Evolutionary conservation across 2,797 vertebrate genomes (phyloP), one percentile per base, ranked within the genome.

Genomic region (Fringilla coelebs): DNA sequence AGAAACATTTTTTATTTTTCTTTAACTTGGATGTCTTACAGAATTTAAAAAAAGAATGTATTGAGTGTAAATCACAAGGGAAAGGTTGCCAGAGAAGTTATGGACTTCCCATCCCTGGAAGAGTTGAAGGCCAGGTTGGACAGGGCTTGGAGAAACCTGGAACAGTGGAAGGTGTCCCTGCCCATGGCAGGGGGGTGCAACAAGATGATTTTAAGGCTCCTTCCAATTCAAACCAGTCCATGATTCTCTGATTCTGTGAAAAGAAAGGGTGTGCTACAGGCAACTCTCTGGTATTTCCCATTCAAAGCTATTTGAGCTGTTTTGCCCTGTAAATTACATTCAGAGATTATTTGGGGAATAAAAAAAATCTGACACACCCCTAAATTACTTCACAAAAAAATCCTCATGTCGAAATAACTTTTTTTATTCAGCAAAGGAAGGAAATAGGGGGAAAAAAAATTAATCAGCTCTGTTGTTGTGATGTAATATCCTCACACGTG

Each of bases 151-250:
- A 62, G 13, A 11, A 65, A 40, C 10, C 40, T 52, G n/a, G 4
- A 0, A 0, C 7, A 20, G 38, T 58, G 21, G 7, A 58, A 52
- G 10, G 1, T 40, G 38, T 31, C 38, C 12, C n/a, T 65, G 6
- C 14, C 17, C 8, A 3, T 51, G 32, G 25, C 10, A 65, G 6
- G 8, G 4, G 6, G 1, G 10, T 54, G 45, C 18, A 71, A 36
- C 3, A 2, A 5, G 17, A 32, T 17, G 7, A 17, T 52, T 72
- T 77, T 31, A 34, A 41, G 7, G 9, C 7, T 9, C 9, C 3
- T 52, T 72, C 12, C 21, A 77, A 28, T 11, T 19, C 38, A 72
- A 65, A 58, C 38, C 20, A 34, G 51, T 46, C 73, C 29, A 65
- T 18, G 16, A 55, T 22, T 49, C 13, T 29, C 36, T 70, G 21